Base-by-base conservation (phyloP, 2,113 vertebrate genomes). In the Papio anubis region DNA sequence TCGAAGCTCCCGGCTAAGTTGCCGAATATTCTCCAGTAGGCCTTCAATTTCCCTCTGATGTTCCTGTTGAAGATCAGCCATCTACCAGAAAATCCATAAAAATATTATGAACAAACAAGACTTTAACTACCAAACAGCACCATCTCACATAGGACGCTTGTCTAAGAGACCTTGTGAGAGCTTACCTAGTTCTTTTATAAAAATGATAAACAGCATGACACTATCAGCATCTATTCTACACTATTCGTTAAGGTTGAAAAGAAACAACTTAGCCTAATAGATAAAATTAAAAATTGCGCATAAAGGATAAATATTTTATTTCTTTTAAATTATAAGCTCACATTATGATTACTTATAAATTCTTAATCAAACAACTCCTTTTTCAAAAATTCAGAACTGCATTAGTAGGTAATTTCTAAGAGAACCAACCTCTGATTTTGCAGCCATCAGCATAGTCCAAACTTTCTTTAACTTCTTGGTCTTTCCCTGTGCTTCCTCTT, bases 401-500 rank as follows among this genome's bases (percentile, higher is more conserved):
- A 76, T 64, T 18, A 76, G 30, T 9, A 83, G 40, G 45, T n/a
- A 59, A 35, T 55, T 96, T 93, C 59, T 83, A 89, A 87, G 73
- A 92, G 16, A 64, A 98, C 98, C 81, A 87, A 99, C 99, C 98
- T 99, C 99, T 64, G 99, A 99, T 94, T 99, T 99, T 45, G 99
- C 99, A 97, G 99, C 99, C 99, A 99, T 99, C 82, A 99, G 98
- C 99, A 99, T 99, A 84, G 99, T 99, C 99, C 99, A 99, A 9
- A 99, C 99, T 98, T 99, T 99, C 98, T 99, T 99, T 97, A 99
- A 98, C 85, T 99, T 99, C 98, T 99, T 99, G 79, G 99, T 99
- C 98, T 99, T 99, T 72, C 99, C 99, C 96, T 99, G 99, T 3
- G 99, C 99, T 97, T 99, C 99, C 80, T 99, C 99, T 98, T 99